Conservation (phyloP, 2,113 vertebrate genomes). For the Phaetusa simplex region DNA sequence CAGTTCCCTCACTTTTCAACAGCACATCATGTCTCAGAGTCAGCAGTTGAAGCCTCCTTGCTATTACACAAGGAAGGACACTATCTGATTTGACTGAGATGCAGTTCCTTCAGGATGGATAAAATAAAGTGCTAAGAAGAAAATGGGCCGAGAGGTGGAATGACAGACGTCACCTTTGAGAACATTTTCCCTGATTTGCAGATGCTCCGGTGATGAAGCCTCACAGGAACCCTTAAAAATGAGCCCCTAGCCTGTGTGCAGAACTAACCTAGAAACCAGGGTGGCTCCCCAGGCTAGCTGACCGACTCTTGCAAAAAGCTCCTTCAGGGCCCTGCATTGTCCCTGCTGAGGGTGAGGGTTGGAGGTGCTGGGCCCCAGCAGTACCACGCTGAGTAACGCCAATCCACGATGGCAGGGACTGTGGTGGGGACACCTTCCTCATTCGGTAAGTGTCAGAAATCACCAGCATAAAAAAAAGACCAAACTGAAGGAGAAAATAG, state of each 20-base stretch:
- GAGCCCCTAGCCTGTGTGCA: background rate
- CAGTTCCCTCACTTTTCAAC: background rate
- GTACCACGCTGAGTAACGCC: accelerated
- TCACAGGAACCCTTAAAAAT: background rate
- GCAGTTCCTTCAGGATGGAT: background rate
- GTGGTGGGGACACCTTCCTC: accelerated
- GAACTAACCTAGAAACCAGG: background rate
- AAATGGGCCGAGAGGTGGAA: background rate
- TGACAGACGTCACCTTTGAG: background rate
- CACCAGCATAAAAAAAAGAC: background rate
- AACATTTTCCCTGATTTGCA: background rate
- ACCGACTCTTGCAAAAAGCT: background rate
- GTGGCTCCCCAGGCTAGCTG: background rate
- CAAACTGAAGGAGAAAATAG: background rate
- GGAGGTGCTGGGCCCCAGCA: background rate
- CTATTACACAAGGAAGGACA: background rate
- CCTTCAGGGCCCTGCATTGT: background rate
- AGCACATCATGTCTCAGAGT: background rate
- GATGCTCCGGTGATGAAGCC: background rate
- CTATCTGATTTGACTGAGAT: background rate
- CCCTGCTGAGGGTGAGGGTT: background rate
- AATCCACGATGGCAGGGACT: background rate
- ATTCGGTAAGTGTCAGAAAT: background rate
- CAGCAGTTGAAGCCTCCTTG: background rate
- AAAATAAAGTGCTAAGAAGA: background rate